A percentile compares a stretch with the other conserved stretches of the same genome.
phyloP scores from a whole-genome alignment of 2,113 vertebrate genomes.

The Vanacampus margaritifer region DNA sequence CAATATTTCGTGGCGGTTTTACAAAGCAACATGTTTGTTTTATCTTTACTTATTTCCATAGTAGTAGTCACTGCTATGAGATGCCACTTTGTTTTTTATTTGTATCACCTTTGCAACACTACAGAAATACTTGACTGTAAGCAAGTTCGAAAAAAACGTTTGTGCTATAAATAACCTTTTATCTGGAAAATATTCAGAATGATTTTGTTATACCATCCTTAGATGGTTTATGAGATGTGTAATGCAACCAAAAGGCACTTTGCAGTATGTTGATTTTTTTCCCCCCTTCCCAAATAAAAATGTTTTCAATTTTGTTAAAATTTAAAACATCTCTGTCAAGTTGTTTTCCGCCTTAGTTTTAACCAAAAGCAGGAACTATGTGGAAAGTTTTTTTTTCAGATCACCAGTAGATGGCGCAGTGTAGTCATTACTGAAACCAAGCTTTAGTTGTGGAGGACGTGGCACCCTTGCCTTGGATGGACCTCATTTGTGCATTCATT shows the following conservation, averaged over 20 bases:
- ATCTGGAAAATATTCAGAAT: not conserved
- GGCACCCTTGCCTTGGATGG: too few relatives aligned
- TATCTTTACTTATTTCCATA: not conserved
- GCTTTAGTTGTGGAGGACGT: not conserved
- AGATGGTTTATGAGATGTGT: conserved; percentile 1
- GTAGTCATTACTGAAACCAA: conserved; percentile 8
- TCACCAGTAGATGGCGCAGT: conserved; percentile 41
- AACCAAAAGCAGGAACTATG: not conserved
- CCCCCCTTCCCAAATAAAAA: conserved; percentile 31
- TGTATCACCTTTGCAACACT: conserved; percentile 36
- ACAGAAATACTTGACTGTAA: not conserved
- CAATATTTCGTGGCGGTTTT: conserved; percentile 21
- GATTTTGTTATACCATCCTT: conserved; percentile 10
- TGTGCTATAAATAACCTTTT: not conserved
- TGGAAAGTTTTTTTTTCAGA: not conserved
- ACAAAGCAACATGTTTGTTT: conserved; percentile 21
- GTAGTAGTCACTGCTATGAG: conserved; percentile 23
- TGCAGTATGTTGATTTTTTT: conserved; percentile 15
- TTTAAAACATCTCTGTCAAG: not conserved
- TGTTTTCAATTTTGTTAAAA: conserved; percentile 16
- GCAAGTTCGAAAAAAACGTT: not conserved
- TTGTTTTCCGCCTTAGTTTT: not conserved
- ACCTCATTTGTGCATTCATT: not conserved
- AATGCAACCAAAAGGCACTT: conserved; percentile 7
- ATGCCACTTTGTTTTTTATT: conserved; percentile 18